A percentile compares a stretch with the other conserved stretches of the same genome.
Evolutionary conservation across 2,888 invertebrate genomes (phyloP).

Genomic region (Ctenicera cuprea): DNA sequence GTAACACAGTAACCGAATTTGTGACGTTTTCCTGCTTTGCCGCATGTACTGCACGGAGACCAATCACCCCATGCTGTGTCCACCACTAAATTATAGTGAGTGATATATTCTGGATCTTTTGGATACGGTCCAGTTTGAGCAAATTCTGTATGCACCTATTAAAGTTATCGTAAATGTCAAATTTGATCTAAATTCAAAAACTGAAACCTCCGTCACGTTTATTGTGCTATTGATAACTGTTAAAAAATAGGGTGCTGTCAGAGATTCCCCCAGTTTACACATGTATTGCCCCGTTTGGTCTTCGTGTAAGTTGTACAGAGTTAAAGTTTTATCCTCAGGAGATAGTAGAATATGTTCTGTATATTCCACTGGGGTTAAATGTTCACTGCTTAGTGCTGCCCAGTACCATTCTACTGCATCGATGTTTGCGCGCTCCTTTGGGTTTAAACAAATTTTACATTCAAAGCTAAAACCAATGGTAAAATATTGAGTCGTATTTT

Average conservation of each 20-base stretch:
- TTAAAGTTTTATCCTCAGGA: slow-evolving; percentile 72
- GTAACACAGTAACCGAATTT: slow-evolving; percentile 79
- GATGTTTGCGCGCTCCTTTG: slow-evolving; percentile 68
- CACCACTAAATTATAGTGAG: slow-evolving; percentile 69
- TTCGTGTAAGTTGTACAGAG: slow-evolving; percentile 74
- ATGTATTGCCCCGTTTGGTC: slow-evolving; percentile 76
- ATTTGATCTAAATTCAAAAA: neutral
- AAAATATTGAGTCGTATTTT: neutral
- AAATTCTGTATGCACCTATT: slow-evolving; percentile 64
- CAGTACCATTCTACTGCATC: slow-evolving; percentile 74
- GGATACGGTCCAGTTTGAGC: slow-evolving; percentile 67
- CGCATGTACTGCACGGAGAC: slow-evolving; percentile 80
- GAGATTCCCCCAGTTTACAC: slow-evolving; percentile 73
- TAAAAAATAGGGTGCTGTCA: slow-evolving; percentile 73
- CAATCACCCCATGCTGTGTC: slow-evolving; percentile 79
- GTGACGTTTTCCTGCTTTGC: slow-evolving; percentile 75
- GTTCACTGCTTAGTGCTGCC: slow-evolving; percentile 59
- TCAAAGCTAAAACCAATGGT: slow-evolving; percentile 68
- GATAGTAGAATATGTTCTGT: slow-evolving; percentile 71
- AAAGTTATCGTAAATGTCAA: neutral
- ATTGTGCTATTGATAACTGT: slow-evolving; percentile 74
- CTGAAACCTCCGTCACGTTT: slow-evolving; percentile 30
- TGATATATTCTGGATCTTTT: slow-evolving; percentile 61
- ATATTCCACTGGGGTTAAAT: slow-evolving; percentile 68
- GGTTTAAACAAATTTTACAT: slow-evolving; percentile 76